Conservation (phyloP, 2,113 vertebrate genomes). For the Chionodraco myersi region DNA sequence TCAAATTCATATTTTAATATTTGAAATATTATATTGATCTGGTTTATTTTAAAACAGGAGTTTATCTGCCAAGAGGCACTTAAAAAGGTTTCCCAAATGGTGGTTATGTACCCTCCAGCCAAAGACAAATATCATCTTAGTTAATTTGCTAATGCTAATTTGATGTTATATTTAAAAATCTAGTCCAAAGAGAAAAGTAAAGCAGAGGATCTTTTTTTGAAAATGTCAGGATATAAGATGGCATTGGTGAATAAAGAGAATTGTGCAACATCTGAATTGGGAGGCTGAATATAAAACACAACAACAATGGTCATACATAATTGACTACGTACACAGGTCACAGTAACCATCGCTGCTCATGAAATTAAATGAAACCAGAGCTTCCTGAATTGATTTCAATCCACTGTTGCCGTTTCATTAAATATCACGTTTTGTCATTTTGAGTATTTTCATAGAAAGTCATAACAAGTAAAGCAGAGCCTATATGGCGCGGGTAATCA, state of each 20-base stretch:
- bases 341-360: not conserved
- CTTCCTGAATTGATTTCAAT: not conserved
- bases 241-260: too few relatives aligned
- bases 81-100: not conserved
- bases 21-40: not conserved
- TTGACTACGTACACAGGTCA: not conserved
- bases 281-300: too few relatives aligned
- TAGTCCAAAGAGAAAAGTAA: not conserved
- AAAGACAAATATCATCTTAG: not conserved
- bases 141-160: conserved; percentile 4
- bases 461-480: too few relatives aligned
- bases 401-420: not conserved
- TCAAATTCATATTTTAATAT: not conserved
- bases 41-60: not conserved
- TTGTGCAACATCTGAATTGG: too few relatives aligned
- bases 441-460: conserved; percentile 4
- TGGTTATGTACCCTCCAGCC: too few relatives aligned
- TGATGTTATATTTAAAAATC: not conserved
- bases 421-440: not conserved
- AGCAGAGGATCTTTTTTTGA: not conserved
- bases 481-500: not conserved
- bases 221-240: not conserved
- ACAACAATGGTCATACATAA: too few relatives aligned
- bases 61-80: not conserved
- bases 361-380: not conserved